phyloP scores from a whole-genome alignment of 2,797 vertebrate genomes.

The Cynodonichthys magdalenae region DNA sequence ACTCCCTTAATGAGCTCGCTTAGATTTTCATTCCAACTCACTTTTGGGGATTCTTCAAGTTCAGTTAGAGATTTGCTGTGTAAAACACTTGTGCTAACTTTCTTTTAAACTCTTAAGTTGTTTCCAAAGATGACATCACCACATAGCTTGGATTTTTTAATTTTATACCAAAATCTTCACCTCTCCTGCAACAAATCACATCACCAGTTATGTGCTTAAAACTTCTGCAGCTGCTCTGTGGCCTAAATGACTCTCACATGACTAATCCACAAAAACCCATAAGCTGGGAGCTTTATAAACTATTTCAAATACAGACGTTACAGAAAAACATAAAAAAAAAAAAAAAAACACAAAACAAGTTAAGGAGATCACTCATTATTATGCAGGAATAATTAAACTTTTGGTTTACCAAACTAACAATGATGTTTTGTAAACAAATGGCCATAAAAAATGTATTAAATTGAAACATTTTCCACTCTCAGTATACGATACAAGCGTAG shows the following conservation, averaged over 20 bases:
- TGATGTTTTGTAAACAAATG: neutral
- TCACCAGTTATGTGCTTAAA: neutral
- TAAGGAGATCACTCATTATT: neutral
- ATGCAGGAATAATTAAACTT: neutral
- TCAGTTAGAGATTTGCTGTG: neutral
- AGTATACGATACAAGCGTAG: neutral
- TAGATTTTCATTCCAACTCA: neutral
- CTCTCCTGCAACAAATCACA: neutral
- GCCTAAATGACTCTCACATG: slow-evolving; percentile 26
- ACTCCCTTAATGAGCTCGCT: neutral
- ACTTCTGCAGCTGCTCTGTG: slow-evolving; percentile 6
- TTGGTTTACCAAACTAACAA: neutral
- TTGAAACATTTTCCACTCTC: neutral
- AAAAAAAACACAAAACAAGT: neutral
- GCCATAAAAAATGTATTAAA: neutral
- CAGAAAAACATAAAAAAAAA: neutral
- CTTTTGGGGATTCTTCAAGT: neutral
- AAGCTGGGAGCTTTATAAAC: neutral
- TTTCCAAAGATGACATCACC: neutral
- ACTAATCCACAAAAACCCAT: neutral
- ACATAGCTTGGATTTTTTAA: neutral
- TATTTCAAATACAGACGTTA: neutral
- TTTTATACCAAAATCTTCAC: neutral
- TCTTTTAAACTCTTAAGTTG: neutral
- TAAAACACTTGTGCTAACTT: neutral